Evolutionary conservation across 2,888 invertebrate species (phyloP).

Genomic region (Idaea aversata): DNA sequence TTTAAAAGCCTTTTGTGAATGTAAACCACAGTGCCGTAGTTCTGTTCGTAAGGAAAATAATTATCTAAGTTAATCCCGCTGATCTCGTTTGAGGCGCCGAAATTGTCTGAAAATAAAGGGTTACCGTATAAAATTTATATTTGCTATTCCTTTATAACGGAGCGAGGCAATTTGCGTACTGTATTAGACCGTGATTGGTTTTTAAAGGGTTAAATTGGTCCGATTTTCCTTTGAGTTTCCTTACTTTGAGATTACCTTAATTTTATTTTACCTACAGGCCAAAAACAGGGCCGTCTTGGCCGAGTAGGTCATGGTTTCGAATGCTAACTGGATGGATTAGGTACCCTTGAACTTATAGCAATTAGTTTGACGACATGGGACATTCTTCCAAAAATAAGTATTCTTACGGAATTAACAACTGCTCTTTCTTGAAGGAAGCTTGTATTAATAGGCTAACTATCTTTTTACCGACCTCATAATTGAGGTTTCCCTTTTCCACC

Average conservation of each 20-base stretch:
- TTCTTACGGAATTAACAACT: no score
- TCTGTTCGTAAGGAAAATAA: constrained; percentile 52
- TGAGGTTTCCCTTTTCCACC: no score
- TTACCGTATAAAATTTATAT: constrained; percentile 5
- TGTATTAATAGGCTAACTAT: no score
- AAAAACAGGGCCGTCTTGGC: not conserved
- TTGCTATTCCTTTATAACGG: not conserved
- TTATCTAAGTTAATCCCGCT: constrained; percentile 56
- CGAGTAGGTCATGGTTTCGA: not conserved
- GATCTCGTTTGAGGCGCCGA: constrained; percentile 29
- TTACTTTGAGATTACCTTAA: not conserved
- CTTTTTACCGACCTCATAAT: no score
- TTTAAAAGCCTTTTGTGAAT: constrained; percentile 58
- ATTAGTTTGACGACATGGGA: no score
- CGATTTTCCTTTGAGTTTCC: not conserved
- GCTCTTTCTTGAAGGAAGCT: no score
- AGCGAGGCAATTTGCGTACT: not conserved
- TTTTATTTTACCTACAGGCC: not conserved
- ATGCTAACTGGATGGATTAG: not conserved
- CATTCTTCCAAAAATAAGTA: no score
- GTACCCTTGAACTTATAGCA: not conserved
- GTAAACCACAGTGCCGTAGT: constrained; percentile 57
- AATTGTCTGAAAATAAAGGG: constrained; percentile 1
- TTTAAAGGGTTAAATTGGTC: constrained; percentile 19
- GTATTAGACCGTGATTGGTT: constrained; percentile 8